Evolutionary conservation across 2,113 vertebrate species (phyloP), one percentile per base, ranked within the genome.

Genomic region (Corydoras maculifer): DNA sequence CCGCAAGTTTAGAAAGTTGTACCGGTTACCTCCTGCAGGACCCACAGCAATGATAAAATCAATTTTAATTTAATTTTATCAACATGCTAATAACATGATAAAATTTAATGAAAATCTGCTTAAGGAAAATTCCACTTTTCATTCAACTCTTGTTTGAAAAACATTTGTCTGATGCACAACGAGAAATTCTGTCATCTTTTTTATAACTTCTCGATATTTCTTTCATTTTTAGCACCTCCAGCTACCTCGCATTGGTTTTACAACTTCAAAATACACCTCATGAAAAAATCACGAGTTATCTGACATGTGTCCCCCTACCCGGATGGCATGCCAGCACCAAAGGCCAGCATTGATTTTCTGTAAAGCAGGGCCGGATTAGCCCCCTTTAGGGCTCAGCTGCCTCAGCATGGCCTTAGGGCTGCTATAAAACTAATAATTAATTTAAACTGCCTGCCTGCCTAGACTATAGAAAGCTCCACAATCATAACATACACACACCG

Each of bases 351-450:
- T 91, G 90, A 92, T 93, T 93, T 92, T 91, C 90, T 91, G 85
- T 90, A 88, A 87, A 87, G 82, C 80, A 75, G 85, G 87, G 86
- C 87, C 82, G 86, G 90, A 91, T 91, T 91, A 90, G 86, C 86
- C 84, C 87, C 90, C 88, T 92, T 76, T 84, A 88, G 89, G 88
- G 90, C 90, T 91, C 90, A 90, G 87, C 87, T 89, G 84, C 89
- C 87, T 89, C 84, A 87, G 86, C 81, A 85, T 81, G 78, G 88
- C 91, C 90, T 88, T 87, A 3, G 85, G 87, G 86, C 88, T 74
- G 77, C 85, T 90, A 91, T 87, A 86, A 92, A 92, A 89, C 87
- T 91, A 91, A 92, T 90, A 92, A 92, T 91, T 92, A 92, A 93
- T 93, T 92, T 87, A 91, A 90, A 88, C 86, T 88, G 86, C 68